Base-by-base conservation (phyloP, 2,797 vertebrate species). In the Smutsia gigantea region DNA sequence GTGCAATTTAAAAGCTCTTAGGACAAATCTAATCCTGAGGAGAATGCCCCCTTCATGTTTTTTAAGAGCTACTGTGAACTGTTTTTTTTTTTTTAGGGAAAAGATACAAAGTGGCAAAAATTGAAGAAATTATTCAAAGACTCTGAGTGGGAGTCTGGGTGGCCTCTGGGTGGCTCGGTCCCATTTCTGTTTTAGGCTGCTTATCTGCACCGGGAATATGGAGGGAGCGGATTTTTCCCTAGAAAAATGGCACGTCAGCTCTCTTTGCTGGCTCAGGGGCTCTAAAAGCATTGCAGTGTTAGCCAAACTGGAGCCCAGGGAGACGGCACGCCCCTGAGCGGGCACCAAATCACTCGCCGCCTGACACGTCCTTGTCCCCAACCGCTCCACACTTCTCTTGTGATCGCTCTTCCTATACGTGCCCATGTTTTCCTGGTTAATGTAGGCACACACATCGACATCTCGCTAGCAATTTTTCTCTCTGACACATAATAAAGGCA, bases 261-360 rank as follows among this genome's bases (percentile, higher is more conserved):
- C 75, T 88, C 97, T 97, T 96, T 93, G 97, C 98, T 71, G 82
- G 97, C 27, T 89, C 0, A 0, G 93, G 59, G 97, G 90, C 96
- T 97, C 79, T 0, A 5, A 97, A 93, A 97, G 93, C 94, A 93
- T 34, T 79, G 66, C 89, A 55, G 84, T 25, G 66, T 93, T 94
- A 95, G 96, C 97, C 98, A 98, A 98, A 98, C 97, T 59, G 95
- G 97, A 98, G 88, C 89, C 97, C 63, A 31, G 39, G 69, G 90
- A 42, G 90, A 87, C 66, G 46, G 23, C 77, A 34, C 7, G 13
- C 66, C 85, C 81, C 83, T 25, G 49, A 87, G 90, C 75, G 55
- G 57, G 92, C 61, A 79, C 31, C 87, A 51, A 31, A 72, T 66
- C 95, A 95, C 77, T 90, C 49, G 39, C 27, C 10, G 37, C 25